phyloP scores from a whole-genome alignment of 35 echinoderm and acorn worm species.

The Apostichopus japonicus region DNA sequence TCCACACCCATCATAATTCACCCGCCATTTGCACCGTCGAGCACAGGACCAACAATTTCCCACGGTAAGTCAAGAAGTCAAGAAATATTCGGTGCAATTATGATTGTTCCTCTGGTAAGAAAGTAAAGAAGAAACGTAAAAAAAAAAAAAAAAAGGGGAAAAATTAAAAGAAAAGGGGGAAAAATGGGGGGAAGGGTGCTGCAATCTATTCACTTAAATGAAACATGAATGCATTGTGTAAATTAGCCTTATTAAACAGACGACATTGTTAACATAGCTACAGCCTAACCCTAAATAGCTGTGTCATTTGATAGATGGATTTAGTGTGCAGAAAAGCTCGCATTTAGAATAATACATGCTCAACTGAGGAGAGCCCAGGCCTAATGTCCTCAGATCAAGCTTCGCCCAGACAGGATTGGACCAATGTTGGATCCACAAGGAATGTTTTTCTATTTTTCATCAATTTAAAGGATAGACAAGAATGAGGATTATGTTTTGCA shows the following conservation, averaged over 20 bases:
- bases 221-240: too few species aligned
- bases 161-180: too few species aligned
- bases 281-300: constrained; percentile 69
- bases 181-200: too few species aligned
- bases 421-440: constrained; percentile 94
- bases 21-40: neutral
- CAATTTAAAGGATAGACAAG: too few species aligned
- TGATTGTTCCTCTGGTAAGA: too few species aligned
- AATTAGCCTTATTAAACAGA: too few species aligned
- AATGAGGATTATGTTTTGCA: too few species aligned
- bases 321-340: constrained; percentile 81
- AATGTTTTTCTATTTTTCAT: constrained; percentile 62
- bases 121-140: too few species aligned
- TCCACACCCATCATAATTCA: neutral
- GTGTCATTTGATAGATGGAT: constrained; percentile 55
- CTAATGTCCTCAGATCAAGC: constrained; percentile 82
- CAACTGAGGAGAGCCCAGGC: constrained; percentile 78
- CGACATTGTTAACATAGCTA: too few species aligned
- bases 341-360: constrained; percentile 91
- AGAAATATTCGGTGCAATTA: too few species aligned
- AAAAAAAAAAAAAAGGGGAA: too few species aligned
- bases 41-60: neutral
- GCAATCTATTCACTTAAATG: too few species aligned
- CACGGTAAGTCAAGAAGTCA: neutral
- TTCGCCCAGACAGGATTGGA: constrained; percentile 83